A percentile compares a stretch with the other conserved stretches of the same genome.
phyloP scores from a whole-genome alignment of 2,797 vertebrate genomes.

The Micrastur ruficollis region DNA sequence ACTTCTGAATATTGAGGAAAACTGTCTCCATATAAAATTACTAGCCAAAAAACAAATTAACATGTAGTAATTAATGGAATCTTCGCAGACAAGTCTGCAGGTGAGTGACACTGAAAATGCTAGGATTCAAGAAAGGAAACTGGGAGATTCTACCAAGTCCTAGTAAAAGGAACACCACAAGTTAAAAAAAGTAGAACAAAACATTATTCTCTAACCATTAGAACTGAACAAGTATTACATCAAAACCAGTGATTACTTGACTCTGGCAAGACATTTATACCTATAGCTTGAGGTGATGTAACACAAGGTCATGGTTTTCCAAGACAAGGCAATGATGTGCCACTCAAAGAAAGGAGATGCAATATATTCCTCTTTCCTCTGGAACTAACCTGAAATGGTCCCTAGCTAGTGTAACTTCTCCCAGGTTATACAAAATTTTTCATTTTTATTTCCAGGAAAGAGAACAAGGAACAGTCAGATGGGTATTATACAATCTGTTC shows the following conservation, averaged over 20 bases:
- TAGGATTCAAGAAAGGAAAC: background rate
- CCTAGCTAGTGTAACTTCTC: background rate
- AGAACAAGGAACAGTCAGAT: background rate
- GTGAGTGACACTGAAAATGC: background rate
- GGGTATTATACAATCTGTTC: background rate
- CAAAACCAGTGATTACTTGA: background rate
- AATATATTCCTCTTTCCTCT: background rate
- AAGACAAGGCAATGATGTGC: background rate
- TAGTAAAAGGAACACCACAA: background rate
- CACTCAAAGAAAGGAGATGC: background rate
- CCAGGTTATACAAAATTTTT: background rate
- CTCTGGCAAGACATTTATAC: background rate
- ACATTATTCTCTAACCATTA: background rate
- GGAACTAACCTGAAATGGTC: background rate
- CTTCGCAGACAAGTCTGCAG: background rate
- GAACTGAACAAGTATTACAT: background rate
- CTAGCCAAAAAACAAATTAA: background rate
- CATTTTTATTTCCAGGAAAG: background rate
- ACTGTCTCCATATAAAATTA: background rate
- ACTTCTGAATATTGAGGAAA: background rate
- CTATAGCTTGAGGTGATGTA: background rate
- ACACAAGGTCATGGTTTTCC: background rate
- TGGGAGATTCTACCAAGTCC: background rate
- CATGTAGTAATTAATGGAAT: background rate
- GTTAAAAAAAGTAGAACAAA: background rate